Percentiles rank a stretch among this genome's conserved stretches.
phyloP scores from a whole-genome alignment of 2,113 vertebrate species.

The Mixornis gularis region DNA sequence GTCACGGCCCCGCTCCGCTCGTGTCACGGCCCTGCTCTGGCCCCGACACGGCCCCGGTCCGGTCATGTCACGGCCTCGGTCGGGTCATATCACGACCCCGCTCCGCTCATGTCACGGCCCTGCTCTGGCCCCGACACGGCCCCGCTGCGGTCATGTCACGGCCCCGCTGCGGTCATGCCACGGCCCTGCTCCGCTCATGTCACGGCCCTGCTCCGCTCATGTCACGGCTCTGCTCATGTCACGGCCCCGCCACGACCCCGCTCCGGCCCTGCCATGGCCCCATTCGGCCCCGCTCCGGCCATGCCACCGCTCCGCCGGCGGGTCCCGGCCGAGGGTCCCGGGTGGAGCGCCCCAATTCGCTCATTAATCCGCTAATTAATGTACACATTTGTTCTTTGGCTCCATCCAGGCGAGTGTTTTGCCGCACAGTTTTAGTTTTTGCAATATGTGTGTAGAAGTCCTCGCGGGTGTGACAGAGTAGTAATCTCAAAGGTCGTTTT shows the following conservation, averaged over 20 bases:
- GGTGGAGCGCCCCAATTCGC: background rate
- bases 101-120: background rate
- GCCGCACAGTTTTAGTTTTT: background rate
- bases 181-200: no score
- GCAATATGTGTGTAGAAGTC: accelerated
- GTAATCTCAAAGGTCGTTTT: background rate
- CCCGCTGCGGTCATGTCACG: no score
- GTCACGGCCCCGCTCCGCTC: background rate
- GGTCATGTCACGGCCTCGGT: no score
- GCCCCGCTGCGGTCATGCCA: background rate
- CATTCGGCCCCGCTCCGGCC: background rate
- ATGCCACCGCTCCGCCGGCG: background rate
- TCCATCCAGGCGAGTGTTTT: background rate
- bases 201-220: background rate
- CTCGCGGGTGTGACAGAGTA: no score
- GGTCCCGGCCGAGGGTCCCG: background rate
- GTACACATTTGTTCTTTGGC: accelerated
- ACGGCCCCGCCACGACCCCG: no score
- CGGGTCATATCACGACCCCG: no score
- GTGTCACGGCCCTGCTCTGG: background rate
- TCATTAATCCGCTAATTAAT: background rate
- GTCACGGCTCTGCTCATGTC: background rate
- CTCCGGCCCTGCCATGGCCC: no score
- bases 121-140: no score
- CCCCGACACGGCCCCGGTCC: no score